These are phyloP conservation scores for Aldrovandia affinis DNA, from an alignment of 2,797 vertebrate species.

Conservation along the genomic window DNA sequence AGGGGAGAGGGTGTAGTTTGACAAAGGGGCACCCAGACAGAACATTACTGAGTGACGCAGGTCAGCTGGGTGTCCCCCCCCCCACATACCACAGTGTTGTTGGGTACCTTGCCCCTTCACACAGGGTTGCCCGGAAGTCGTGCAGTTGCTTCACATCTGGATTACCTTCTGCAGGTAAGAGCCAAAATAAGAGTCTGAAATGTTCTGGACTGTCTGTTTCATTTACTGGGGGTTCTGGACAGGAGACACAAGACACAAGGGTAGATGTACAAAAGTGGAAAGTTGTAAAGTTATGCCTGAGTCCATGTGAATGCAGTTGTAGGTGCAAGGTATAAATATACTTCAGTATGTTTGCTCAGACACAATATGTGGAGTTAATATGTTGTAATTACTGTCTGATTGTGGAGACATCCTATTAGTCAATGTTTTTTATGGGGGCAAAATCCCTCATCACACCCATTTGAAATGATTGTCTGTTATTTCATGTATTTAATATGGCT, in stretches of 20 bases:
- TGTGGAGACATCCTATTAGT: neutral
- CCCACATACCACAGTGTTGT: neutral
- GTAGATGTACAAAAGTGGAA: neutral
- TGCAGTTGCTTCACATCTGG: constrained; percentile 16
- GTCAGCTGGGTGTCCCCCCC: neutral
- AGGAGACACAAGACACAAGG: neutral
- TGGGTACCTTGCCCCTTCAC: neutral
- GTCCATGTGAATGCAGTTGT: neutral
- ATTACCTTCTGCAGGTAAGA: constrained; percentile 30
- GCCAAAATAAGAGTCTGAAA: neutral
- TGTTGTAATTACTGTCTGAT: neutral
- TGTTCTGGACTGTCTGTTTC: neutral
- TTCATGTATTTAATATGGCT: no score
- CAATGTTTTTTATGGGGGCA: neutral
- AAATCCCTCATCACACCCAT: neutral
- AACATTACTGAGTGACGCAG: neutral
- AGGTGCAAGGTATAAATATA: neutral
- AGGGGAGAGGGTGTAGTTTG: neutral
- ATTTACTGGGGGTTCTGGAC: neutral
- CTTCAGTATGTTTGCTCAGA: no score
- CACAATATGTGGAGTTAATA: no score
- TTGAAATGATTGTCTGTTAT: neutral
- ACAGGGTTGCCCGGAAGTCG: neutral
- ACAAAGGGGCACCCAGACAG: neutral
- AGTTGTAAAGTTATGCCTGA: neutral